Conservation (phyloP, 1,140 invertebrate species). For the Zaprionus ghesquierei region DNA sequence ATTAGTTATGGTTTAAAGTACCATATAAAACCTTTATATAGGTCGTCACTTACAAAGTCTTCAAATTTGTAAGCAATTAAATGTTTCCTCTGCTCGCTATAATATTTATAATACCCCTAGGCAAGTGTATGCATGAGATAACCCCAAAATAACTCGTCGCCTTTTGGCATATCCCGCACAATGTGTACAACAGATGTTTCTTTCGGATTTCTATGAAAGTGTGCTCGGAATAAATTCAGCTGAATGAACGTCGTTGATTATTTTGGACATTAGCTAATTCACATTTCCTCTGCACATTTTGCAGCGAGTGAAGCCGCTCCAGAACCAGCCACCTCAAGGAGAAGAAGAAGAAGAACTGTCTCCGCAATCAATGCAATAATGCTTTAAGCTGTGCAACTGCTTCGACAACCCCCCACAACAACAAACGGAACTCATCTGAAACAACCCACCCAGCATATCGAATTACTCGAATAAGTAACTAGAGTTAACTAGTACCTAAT, state of each 20-base stretch:
- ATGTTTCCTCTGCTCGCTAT: neutral
- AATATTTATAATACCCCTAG: neutral
- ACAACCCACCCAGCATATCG: slow-evolving; percentile 23
- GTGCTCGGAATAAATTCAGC: neutral
- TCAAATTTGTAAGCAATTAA: neutral
- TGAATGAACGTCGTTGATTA: slow-evolving; percentile 6
- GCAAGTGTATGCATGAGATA: neutral
- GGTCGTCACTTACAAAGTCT: neutral
- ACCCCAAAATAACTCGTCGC: slow-evolving; percentile 13
- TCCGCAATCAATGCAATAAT: slow-evolving; percentile 41
- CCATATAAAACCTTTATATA: neutral
- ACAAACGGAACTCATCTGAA: slow-evolving; percentile 6
- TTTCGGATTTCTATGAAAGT: slow-evolving; percentile 1
- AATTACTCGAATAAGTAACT: slow-evolving; percentile 15
- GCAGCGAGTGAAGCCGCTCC: slow-evolving; percentile 71
- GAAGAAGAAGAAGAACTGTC: neutral
- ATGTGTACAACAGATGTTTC: slow-evolving; percentile 67
- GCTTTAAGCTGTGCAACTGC: slow-evolving; percentile 44
- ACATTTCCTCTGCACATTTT: slow-evolving; percentile 19
- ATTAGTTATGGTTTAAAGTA: neutral
- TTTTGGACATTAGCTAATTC: slow-evolving; percentile 28
- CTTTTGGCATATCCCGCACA: slow-evolving; percentile 35
- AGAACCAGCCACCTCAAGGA: slow-evolving; percentile 31
- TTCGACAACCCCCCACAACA: no score
- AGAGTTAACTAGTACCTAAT: slow-evolving; percentile 1